Conservation (phyloP, 2,797 vertebrate genomes). For the Chloroceryle inda region DNA sequence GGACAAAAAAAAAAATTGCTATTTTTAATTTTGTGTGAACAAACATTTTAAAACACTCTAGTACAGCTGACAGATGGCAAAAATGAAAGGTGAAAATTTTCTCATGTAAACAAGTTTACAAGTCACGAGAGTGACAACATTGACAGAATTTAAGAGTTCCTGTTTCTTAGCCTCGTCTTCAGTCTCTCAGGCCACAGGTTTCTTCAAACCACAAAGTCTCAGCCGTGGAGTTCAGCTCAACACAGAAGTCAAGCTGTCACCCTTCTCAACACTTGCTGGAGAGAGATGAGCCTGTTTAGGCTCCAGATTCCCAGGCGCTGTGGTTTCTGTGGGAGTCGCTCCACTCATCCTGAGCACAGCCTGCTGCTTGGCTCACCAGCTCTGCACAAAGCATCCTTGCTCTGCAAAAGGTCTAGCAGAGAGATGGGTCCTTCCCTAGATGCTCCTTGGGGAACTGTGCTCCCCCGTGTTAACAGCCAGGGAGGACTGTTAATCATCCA, state of each 20-base stretch:
- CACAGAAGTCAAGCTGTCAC: neutral
- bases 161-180: neutral
- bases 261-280: rapidly evolving
- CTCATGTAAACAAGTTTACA: neutral
- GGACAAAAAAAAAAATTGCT: neutral
- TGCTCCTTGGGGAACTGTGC: rapidly evolving
- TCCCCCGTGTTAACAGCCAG: rapidly evolving
- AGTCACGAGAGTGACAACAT: rapidly evolving
- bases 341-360: no score
- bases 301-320: rapidly evolving
- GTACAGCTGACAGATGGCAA: neutral
- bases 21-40: neutral
- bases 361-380: neutral
- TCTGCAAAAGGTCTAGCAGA: neutral
- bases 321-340: rapidly evolving
- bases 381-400: neutral
- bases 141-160: neutral
- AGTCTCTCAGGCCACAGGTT: neutral
- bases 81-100: neutral
- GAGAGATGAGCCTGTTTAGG: neutral
- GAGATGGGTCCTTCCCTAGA: neutral
- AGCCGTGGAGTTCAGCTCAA: neutral
- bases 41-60: neutral
- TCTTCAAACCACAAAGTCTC: neutral
- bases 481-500: neutral